These are phyloP conservation scores for Dromius quadrimaculatus DNA, from an alignment of 2,888 invertebrate genomes.

Conservation along the genomic window DNA sequence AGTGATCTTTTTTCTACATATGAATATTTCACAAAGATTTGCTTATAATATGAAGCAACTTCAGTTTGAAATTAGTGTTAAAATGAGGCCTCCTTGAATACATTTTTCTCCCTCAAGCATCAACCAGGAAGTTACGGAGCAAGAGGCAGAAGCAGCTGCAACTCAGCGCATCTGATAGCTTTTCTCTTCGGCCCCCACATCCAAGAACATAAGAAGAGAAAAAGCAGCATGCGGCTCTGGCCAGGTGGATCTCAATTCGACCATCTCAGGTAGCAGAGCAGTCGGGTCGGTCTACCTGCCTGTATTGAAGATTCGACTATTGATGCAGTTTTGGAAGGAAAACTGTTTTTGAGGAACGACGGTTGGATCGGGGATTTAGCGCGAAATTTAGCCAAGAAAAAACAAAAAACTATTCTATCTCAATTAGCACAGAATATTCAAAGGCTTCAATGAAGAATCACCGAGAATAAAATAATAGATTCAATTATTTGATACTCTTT, in stretches of 20 bases:
- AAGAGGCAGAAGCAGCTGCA: not conserved
- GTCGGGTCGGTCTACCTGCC: not conserved
- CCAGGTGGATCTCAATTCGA: slow-evolving; percentile 12
- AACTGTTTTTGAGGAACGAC: not conserved
- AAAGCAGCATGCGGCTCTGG: slow-evolving; percentile 9
- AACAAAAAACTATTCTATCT: no score
- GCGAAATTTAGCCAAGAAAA: not conserved
- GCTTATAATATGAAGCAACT: not conserved
- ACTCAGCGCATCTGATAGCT: not conserved
- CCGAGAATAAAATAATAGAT: no score
- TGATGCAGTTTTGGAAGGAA: not conserved
- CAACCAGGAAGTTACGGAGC: not conserved
- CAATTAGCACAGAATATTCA: no score
- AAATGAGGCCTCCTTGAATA: not conserved
- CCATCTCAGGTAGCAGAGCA: not conserved
- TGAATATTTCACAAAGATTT: not conserved
- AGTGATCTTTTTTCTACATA: not conserved
- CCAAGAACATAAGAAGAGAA: not conserved
- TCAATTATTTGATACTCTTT: no score
- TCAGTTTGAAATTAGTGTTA: not conserved
- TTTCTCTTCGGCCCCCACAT: not conserved
- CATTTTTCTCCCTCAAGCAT: not conserved
- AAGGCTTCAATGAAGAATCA: no score
- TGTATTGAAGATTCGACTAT: not conserved
- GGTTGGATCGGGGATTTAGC: not conserved